A percentile compares a stretch with the other conserved stretches of the same genome.
These are phyloP conservation scores for Drosophila sp. DNA, from an alignment of 1,140 invertebrate genomes.

Conservation along the genomic window DNA sequence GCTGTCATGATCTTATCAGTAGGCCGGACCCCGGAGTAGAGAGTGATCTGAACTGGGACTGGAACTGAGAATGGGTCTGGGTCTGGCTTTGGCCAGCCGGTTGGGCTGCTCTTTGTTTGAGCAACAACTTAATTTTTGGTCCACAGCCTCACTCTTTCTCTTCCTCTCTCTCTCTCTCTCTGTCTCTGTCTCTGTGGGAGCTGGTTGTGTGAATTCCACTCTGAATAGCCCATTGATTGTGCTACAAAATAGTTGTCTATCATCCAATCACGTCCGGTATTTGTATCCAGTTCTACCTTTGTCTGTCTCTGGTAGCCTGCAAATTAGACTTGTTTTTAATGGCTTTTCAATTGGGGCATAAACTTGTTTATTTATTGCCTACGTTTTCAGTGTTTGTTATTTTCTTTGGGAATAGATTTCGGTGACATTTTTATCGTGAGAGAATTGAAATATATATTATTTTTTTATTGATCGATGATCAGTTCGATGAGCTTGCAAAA, in stretches of 20 bases:
- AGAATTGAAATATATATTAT: conserved; percentile 38
- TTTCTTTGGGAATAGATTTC: conserved; percentile 14
- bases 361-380: conserved; percentile 61
- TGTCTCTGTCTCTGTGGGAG: conserved; percentile 40
- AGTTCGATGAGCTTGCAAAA: conserved; percentile 28
- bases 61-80: conserved; percentile 7
- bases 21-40: conserved; percentile 18
- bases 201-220: conserved; percentile 54
- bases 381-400: conserved; percentile 33
- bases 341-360: conserved; percentile 70
- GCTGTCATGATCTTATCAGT: conserved; percentile 69
- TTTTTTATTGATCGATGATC: conserved; percentile 17
- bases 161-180: conserved; percentile 2
- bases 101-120: conserved; percentile 27
- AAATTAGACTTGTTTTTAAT: conserved; percentile 70
- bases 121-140: conserved; percentile 71
- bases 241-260: conserved; percentile 70
- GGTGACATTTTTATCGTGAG: conserved; percentile 66
- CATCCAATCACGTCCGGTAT: conserved; percentile 82
- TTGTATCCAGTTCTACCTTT: conserved; percentile 49
- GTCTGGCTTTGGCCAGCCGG: conserved; percentile 21
- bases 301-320: conserved; percentile 41
- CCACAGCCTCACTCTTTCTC: background rate
- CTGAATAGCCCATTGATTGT: conserved; percentile 78
- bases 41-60: conserved; percentile 10